phyloP scores from a whole-genome alignment of 35 echinoderm and acorn worm genomes.

The Heliocidaris tuberculata region DNA sequence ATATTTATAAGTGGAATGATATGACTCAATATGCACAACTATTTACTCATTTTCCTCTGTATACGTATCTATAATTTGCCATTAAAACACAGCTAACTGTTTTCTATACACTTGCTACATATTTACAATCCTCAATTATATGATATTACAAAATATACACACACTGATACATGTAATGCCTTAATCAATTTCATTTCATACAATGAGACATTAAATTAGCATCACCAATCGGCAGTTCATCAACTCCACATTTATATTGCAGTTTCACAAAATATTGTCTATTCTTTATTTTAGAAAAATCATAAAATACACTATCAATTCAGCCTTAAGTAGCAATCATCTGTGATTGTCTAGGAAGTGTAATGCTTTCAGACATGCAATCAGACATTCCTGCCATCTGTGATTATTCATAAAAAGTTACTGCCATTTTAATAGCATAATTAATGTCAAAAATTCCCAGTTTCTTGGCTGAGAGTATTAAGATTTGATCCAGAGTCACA shows the following conservation, averaged over 20 bases:
- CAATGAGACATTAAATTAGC: neutral
- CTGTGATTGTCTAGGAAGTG: no score
- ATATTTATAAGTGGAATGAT: neutral
- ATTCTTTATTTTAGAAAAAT: neutral
- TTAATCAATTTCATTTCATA: neutral
- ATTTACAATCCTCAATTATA: neutral
- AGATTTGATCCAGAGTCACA: no score
- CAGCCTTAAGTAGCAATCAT: neutral
- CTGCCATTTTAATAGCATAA: neutral
- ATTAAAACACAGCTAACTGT: neutral
- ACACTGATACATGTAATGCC: neutral
- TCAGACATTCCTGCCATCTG: neutral
- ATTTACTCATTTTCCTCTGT: neutral
- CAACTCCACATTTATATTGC: neutral
- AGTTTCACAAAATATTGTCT: neutral
- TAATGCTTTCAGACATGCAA: neutral
- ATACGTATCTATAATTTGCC: slow-evolving; percentile 2
- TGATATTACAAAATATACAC: slow-evolving; percentile 5
- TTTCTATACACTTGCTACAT: neutral
- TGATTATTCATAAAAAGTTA: neutral
- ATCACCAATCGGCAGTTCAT: neutral
- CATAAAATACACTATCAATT: neutral
- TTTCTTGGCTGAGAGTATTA: no score
- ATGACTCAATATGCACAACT: slow-evolving; percentile 2
- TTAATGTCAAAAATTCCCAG: no score